phyloP scores from a whole-genome alignment of 2,888 invertebrate species.

The Meiosimyza platycephala region DNA sequence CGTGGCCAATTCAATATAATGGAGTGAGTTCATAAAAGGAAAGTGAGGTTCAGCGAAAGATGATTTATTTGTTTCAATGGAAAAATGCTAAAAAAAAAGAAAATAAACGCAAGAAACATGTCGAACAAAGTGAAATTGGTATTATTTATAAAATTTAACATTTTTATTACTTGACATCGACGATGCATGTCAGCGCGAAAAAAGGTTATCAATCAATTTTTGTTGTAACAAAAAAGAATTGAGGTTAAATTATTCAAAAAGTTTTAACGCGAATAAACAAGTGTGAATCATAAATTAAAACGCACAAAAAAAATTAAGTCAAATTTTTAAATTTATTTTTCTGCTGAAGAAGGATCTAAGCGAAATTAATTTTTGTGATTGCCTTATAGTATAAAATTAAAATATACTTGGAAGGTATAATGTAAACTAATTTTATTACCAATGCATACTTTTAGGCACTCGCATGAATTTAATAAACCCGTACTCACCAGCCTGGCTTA shows the following conservation, averaged over 20 bases:
- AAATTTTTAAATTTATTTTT: too few species aligned
- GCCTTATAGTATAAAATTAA: too few species aligned
- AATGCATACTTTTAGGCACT: too few species aligned
- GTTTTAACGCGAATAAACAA: background rate
- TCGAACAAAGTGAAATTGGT: constrained; percentile 5
- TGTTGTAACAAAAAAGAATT: background rate
- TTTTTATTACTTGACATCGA: constrained; percentile 7
- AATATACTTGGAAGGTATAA: too few species aligned
- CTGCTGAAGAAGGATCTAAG: too few species aligned
- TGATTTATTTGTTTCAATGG: constrained; percentile 11
- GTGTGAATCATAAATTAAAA: too few species aligned
- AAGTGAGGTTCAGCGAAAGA: background rate
- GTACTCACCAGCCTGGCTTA: too few species aligned
- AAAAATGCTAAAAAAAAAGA: too few species aligned
- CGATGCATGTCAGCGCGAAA: background rate
- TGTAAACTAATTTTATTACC: too few species aligned
- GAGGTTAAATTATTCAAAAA: background rate
- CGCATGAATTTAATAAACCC: too few species aligned
- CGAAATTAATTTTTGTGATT: too few species aligned
- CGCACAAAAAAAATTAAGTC: too few species aligned
- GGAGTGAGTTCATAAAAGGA: background rate
- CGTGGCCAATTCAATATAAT: constrained; percentile 7
- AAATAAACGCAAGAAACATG: background rate
- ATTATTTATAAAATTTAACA: constrained; percentile 17
- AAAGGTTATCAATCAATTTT: background rate